Base-by-base conservation (phyloP, 64 coral and sea anemone genomes). In the Trachythela sp. region DNA sequence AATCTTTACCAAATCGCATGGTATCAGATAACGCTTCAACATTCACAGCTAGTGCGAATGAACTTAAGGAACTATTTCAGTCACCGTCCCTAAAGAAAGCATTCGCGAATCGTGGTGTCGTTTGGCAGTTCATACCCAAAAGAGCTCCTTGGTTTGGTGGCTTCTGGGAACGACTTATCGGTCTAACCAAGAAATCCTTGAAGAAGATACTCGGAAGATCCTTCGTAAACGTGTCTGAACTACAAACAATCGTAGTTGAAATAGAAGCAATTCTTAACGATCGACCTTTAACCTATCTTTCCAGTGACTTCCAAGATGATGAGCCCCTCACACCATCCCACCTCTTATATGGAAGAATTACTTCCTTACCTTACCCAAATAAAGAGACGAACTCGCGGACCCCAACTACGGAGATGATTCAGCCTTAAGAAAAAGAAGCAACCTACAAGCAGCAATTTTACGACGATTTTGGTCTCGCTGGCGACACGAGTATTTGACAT, bases 291-390 rank as follows among this genome's bases (percentile, higher is more conserved):
- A 80, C 34, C 6, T 80, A 29, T 8, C 27, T 80, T 6, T 80
- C 34, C 1, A 35, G 33, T 29, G 37, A 80, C 8, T 34, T 80
- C 17, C 33, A 80, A 37, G 75, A 80, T 30, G 32, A 80, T 0
- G 33, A 80, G 8, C 75, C 75, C 14, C n/a, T 60, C 7, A 92
- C 75, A 36, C 70, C 71, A 17, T 89, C 88, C 22, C 84, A 94
- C 54, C 67, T 90, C 11, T 29, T 87, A 29, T 86, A 88, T n/a
- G 92, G 85, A 20, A 77, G 92, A 83, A 90, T 87, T 10, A 77
- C 50, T 31, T 80, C 13, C 38, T 54, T 94, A 24, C 91, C 91
- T 4, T 40, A 36, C 24, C n/a, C 14, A 70, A 36, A n/a, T 50
- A 87, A 8, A 40, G 2, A 4, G 76, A 94, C 67, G 92, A 94